phyloP scores from a whole-genome alignment of 1,140 invertebrate genomes.

The Belonocnema kinseyi region DNA sequence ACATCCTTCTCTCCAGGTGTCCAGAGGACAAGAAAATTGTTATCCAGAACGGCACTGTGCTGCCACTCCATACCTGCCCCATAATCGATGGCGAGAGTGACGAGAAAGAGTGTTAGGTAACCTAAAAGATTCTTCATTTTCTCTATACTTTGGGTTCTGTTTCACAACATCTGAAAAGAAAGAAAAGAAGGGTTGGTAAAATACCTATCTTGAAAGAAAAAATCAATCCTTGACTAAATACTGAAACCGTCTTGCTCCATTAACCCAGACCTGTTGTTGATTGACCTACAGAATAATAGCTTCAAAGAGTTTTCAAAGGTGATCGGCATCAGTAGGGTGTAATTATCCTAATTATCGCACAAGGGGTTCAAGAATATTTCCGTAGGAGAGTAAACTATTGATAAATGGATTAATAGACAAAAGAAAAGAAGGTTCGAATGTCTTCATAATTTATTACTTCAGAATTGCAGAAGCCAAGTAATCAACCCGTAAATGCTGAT shows the following conservation, averaged over 20 bases:
- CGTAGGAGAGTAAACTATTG: neutral
- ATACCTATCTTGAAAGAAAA: neutral
- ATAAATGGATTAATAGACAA: no score
- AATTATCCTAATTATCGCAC: neutral
- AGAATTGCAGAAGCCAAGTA: no score
- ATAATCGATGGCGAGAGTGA: slow-evolving; percentile 55
- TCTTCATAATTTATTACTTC: no score
- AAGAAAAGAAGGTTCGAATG: no score
- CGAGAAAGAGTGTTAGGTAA: slow-evolving; percentile 58
- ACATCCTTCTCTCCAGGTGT: slow-evolving; percentile 79
- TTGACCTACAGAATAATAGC: neutral
- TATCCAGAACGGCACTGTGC: slow-evolving; percentile 73
- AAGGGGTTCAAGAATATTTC: neutral
- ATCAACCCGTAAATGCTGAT: no score
- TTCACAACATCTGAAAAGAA: slow-evolving; percentile 68
- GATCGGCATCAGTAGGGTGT: neutral
- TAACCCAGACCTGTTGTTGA: neutral
- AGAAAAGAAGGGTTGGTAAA: slow-evolving; percentile 34
- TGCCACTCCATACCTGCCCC: slow-evolving; percentile 69
- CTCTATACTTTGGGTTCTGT: slow-evolving; percentile 32
- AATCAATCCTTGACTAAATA: no score
- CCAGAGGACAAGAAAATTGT: slow-evolving; percentile 76
- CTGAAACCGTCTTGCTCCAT: neutral
- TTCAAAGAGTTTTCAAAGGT: slow-evolving; percentile 12
- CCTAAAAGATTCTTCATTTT: slow-evolving; percentile 67